A percentile compares a stretch with the other conserved stretches of the same genome.
phyloP scores from a whole-genome alignment of 2,888 invertebrate species.

The Orthonevra nobilis region DNA sequence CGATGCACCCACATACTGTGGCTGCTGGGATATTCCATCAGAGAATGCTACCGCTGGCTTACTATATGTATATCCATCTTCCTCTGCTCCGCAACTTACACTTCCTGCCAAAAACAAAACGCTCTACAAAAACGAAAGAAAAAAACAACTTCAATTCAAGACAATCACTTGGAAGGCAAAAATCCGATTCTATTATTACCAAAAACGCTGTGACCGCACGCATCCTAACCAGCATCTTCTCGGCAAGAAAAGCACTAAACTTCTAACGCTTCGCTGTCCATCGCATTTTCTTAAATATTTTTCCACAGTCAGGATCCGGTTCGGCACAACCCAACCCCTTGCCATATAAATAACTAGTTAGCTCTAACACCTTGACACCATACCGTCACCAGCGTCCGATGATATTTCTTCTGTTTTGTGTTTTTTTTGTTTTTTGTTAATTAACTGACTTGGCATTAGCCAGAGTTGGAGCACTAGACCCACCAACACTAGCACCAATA shows the following conservation, averaged over 20 bases:
- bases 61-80: conserved; percentile 45
- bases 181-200: conserved; percentile 46
- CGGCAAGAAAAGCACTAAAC: conserved; percentile 50
- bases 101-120: conserved; percentile 45
- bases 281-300: conserved; percentile 61
- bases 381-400: conserved; percentile 9
- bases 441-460: conserved; percentile 3
- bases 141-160: not conserved
- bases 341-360: conserved; percentile 40
- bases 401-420: conserved; percentile 24
- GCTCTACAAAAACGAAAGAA: conserved; percentile 27
- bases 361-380: conserved; percentile 35
- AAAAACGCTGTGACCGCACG: conserved; percentile 45
- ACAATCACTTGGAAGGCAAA: not conserved
- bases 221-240: conserved; percentile 61
- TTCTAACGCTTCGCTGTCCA: conserved; percentile 57
- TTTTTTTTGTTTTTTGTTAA: conserved; percentile 21
- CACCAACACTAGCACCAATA: not conserved
- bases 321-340: conserved; percentile 58
- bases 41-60: conserved; percentile 29
- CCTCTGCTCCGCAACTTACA: conserved; percentile 14
- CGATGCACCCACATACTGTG: conserved; percentile 18
- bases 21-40: conserved; percentile 25
- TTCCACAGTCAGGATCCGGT: conserved; percentile 61
- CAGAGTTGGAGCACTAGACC: conserved; percentile 36